These are phyloP conservation scores for Hoplias malabaricus DNA, from an alignment of 2,113 vertebrate species.

Conservation along the genomic window DNA sequence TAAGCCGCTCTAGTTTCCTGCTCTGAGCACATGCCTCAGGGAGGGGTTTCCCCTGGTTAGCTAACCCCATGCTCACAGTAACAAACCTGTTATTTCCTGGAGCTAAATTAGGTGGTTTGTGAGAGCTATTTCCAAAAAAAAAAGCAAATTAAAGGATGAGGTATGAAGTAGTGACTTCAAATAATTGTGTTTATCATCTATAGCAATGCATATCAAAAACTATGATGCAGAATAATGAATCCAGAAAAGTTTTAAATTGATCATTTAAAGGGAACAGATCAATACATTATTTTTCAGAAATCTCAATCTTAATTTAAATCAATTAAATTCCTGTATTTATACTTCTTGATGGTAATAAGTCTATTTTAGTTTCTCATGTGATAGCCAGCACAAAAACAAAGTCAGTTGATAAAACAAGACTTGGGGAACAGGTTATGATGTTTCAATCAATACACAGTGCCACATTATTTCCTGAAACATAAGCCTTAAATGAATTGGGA, in stretches of 20 bases:
- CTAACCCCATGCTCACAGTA: conserved; percentile 27
- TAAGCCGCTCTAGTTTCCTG: conserved; percentile 39
- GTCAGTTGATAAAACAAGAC: not conserved
- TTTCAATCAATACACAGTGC: not conserved
- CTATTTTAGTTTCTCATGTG: not conserved
- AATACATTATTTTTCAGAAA: too few species aligned
- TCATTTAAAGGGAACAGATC: too few species aligned
- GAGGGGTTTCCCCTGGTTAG: conserved; percentile 35
- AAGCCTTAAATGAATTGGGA: not conserved
- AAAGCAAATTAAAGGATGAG: not conserved
- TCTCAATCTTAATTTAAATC: too few species aligned
- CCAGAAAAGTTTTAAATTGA: not conserved
- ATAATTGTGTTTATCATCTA: not conserved
- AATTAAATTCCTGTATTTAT: too few species aligned
- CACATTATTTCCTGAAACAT: not conserved
- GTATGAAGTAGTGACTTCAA: not conserved
- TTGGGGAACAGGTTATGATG: not conserved
- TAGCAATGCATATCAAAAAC: not conserved
- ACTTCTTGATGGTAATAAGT: too few species aligned
- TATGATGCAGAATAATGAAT: not conserved
- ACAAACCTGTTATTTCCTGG: conserved; percentile 33
- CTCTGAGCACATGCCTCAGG: not conserved
- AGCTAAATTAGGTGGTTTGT: not conserved
- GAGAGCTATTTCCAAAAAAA: too few species aligned
- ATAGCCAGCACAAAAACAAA: not conserved